Evolutionary conservation across 2,797 vertebrate species (phyloP).

Genomic region (Sebastolobus alascanus): DNA sequence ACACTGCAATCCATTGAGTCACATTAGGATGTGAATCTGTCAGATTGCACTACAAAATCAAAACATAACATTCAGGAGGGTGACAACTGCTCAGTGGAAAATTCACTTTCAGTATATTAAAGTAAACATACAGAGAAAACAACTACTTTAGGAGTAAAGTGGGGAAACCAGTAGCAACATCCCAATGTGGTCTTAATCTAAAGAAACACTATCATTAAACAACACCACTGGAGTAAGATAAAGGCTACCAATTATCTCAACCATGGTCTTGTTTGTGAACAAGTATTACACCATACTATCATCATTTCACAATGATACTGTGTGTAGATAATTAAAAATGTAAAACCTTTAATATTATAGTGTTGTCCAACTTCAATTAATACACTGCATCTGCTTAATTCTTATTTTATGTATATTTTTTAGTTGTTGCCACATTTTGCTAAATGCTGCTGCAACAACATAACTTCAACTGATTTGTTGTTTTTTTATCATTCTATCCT

Average conservation of each 20-base stretch:
- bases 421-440: background rate
- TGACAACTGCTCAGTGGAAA: background rate
- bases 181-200: background rate
- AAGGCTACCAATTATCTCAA: slow-evolving; percentile 6
- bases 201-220: background rate
- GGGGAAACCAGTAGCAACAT: background rate
- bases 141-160: background rate
- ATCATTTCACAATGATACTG: background rate
- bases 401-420: background rate
- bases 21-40: background rate
- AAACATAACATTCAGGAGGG: background rate
- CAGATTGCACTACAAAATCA: background rate
- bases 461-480: background rate
- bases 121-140: background rate
- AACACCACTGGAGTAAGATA: background rate
- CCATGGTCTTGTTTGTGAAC: background rate
- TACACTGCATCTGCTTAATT: background rate
- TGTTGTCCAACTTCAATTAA: slow-evolving; percentile 4
- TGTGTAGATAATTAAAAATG: background rate
- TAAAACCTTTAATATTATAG: background rate
- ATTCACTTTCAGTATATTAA: background rate
- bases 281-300: background rate
- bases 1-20: background rate
- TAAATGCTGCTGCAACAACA: background rate
- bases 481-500: background rate